A percentile compares a stretch with the other conserved stretches of the same genome.
Conservation (phyloP, 2,797 vertebrate genomes). For the Protosalanx chinensis region DNA sequence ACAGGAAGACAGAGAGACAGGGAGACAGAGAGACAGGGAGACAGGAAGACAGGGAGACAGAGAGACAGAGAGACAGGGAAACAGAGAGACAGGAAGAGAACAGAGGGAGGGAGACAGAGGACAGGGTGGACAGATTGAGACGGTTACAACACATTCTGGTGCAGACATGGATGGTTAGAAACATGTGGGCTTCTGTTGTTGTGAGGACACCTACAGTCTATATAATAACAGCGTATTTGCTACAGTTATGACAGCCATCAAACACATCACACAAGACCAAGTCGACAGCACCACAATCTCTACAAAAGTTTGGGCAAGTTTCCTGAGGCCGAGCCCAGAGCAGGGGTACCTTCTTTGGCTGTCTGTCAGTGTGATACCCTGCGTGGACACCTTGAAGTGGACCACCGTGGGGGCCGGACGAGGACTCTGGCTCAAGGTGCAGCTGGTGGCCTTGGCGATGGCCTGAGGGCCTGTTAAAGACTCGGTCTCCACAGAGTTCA, state of each 20-base stretch:
- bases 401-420: constrained; percentile 76
- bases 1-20: no score
- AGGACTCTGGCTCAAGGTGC: constrained; percentile 76
- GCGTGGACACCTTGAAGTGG: constrained; percentile 90
- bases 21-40: background rate
- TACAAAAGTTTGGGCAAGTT: background rate
- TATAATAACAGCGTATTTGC: background rate
- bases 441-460: constrained; percentile 82
- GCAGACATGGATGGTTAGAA: background rate
- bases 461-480: constrained; percentile 89
- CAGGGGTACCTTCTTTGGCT: constrained; percentile 82
- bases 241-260: background rate
- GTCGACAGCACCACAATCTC: background rate
- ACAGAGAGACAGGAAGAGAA: no score
- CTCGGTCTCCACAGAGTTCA: constrained; percentile 90
- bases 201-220: background rate
- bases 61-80: background rate
- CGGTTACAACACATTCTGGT: background rate
- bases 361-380: constrained; percentile 89
- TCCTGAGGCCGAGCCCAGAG: background rate
- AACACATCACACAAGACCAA: no score
- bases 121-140: no score
- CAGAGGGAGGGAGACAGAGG: no score
- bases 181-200: background rate
- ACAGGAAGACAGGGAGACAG: no score